phyloP scores from a whole-genome alignment of 2,888 invertebrate species.

The Philonicus albiceps region DNA sequence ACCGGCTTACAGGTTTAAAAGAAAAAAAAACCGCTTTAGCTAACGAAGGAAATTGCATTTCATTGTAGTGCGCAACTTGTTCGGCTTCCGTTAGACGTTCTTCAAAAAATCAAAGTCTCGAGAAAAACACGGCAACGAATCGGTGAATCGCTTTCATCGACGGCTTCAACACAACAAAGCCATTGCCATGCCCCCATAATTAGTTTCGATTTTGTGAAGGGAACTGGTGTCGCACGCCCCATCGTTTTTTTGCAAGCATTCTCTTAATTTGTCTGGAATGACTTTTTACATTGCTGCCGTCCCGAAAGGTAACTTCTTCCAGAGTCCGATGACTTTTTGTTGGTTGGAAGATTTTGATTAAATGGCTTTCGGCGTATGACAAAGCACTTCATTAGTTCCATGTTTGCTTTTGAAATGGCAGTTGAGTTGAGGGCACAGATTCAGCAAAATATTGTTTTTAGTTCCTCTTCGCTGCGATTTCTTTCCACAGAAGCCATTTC shows the following conservation, averaged over 20 bases:
- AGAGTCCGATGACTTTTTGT: slow-evolving; percentile 8
- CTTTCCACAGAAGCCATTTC: background rate
- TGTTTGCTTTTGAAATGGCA: slow-evolving; percentile 28
- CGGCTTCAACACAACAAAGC: slow-evolving; percentile 13
- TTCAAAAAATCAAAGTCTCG: background rate
- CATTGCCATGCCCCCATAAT: slow-evolving; percentile 10
- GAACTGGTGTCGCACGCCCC: slow-evolving; percentile 33
- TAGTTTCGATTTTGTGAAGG: slow-evolving; percentile 40
- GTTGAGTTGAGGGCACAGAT: background rate
- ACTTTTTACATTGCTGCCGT: background rate
- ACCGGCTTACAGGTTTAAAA: background rate
- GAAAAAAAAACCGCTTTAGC: background rate
- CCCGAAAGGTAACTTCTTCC: background rate
- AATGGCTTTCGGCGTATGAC: slow-evolving; percentile 16
- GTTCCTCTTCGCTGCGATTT: background rate
- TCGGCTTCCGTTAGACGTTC: slow-evolving; percentile 31
- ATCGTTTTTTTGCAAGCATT: background rate
- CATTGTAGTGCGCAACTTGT: slow-evolving; percentile 12
- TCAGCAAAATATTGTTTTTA: slow-evolving; percentile 1
- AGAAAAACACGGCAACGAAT: slow-evolving; percentile 24
- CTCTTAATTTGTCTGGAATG: background rate
- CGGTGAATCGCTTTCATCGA: slow-evolving; percentile 16
- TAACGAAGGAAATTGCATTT: slow-evolving; percentile 40
- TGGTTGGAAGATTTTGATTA: slow-evolving; percentile 1
- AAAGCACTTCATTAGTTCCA: slow-evolving; percentile 38